Percentiles rank a stretch among this genome's conserved stretches.
phyloP scores from a whole-genome alignment of 1,140 invertebrate genomes.

The Chionoecetes opilio region DNA sequence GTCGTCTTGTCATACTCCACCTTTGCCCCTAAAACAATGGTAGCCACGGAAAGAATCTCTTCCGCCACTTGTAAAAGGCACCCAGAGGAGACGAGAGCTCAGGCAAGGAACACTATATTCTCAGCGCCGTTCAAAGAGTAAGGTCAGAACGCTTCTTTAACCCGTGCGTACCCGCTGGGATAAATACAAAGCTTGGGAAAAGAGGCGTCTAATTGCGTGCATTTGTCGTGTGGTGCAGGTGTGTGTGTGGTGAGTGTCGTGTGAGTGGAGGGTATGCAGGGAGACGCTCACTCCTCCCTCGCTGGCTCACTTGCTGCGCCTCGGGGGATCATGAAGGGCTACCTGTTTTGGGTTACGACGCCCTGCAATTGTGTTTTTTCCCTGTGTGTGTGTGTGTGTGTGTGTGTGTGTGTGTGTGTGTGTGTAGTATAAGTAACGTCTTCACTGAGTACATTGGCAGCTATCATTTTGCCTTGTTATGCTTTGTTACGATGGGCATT shows the following conservation, averaged over 20 bases:
- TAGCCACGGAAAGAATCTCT: background rate
- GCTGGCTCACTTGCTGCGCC: background rate
- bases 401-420: no score
- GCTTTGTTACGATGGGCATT: background rate
- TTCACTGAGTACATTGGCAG: background rate
- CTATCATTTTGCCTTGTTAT: background rate
- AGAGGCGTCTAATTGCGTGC: constrained; percentile 33
- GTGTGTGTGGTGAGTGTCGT: background rate
- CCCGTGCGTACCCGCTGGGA: constrained; percentile 40
- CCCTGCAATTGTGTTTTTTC: constrained; percentile 6
- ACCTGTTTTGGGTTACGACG: background rate
- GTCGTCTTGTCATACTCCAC: background rate
- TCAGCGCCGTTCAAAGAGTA: background rate
- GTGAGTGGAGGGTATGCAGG: background rate
- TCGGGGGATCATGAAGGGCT: background rate
- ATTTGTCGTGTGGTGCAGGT: constrained; percentile 31
- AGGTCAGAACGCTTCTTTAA: background rate
- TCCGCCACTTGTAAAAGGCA: constrained; percentile 16
- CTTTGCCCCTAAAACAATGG: background rate
- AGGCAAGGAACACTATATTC: background rate
- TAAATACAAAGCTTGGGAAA: constrained; percentile 35
- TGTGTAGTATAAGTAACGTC: background rate
- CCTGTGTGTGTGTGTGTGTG: no score
- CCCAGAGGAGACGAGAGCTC: background rate
- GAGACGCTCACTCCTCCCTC: background rate